Evolutionary conservation across 2,888 invertebrate species (phyloP).

Genomic region (Noctuana brunneofusca): DNA sequence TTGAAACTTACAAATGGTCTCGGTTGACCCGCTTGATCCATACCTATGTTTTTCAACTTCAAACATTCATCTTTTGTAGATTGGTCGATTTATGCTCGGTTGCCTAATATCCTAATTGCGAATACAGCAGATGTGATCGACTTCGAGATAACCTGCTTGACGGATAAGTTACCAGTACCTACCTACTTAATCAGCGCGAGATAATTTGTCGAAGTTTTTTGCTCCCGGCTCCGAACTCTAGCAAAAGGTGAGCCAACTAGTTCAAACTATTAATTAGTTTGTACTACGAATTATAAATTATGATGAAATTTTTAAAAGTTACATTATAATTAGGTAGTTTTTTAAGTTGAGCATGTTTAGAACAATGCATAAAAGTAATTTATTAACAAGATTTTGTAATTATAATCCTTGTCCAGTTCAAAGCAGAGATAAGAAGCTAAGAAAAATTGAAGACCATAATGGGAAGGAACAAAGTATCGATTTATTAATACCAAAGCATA

Average conservation of each 20-base stretch:
- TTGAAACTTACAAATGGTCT: constrained; percentile 40
- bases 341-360: not conserved
- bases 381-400: constrained; percentile 25
- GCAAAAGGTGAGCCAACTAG: constrained; percentile 28
- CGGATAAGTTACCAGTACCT: constrained; percentile 39
- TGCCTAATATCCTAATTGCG: constrained; percentile 40
- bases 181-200: constrained; percentile 39
- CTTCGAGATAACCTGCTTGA: constrained; percentile 40
- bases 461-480: constrained; percentile 25
- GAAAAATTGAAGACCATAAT: constrained; percentile 24
- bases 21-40: constrained; percentile 39
- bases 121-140: constrained; percentile 41
- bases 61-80: constrained; percentile 34
- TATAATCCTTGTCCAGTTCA: constrained; percentile 21
- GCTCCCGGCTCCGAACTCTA: constrained; percentile 32
- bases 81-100: constrained; percentile 33
- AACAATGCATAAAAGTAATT: constrained; percentile 22
- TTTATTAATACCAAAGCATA: constrained; percentile 27
- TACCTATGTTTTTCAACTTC: constrained; percentile 31
- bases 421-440: constrained; percentile 11
- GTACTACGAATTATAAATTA: constrained; percentile 25
- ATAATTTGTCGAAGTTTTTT: constrained; percentile 42
- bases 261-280: constrained; percentile 23
- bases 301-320: constrained; percentile 19
- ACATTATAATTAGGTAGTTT: not conserved